Conservation (phyloP, 2,888 invertebrate species). For the Leptinotarsa juncta region DNA sequence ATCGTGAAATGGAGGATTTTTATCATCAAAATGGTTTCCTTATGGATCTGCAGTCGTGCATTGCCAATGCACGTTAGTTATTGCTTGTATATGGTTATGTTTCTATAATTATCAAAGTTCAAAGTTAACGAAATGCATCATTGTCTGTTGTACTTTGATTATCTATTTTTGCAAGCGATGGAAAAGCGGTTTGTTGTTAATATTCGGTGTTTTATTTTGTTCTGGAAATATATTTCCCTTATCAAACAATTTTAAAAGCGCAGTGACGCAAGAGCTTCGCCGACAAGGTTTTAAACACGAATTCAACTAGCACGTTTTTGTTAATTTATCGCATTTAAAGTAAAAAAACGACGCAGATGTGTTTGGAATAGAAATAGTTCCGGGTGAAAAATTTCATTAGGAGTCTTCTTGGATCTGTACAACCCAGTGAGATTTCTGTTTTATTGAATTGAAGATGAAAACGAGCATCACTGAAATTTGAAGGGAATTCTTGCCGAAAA, state of each 20-base stretch:
- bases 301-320: too few species aligned
- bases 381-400: too few species aligned
- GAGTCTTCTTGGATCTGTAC: too few species aligned
- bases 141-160: conserved; percentile 3
- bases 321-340: too few species aligned
- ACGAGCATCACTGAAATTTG: too few species aligned
- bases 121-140: conserved; percentile 5
- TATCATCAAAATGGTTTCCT: conserved; percentile 14
- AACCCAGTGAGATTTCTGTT: too few species aligned
- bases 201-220: conserved; percentile 9
- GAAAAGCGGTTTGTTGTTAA: background rate
- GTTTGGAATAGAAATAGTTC: too few species aligned
- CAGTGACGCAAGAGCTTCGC: background rate
- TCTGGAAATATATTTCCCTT: background rate
- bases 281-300: background rate
- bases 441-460: too few species aligned
- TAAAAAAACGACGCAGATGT: too few species aligned
- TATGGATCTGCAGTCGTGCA: conserved; percentile 9
- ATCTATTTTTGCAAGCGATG: conserved; percentile 11
- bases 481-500: too few species aligned
- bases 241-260: background rate
- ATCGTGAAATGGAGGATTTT: conserved; percentile 4
- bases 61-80: background rate
- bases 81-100: conserved; percentile 14
- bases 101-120: conserved; percentile 14